phyloP scores from a whole-genome alignment of 2,888 invertebrate species.

The Thymelicus lineola region DNA sequence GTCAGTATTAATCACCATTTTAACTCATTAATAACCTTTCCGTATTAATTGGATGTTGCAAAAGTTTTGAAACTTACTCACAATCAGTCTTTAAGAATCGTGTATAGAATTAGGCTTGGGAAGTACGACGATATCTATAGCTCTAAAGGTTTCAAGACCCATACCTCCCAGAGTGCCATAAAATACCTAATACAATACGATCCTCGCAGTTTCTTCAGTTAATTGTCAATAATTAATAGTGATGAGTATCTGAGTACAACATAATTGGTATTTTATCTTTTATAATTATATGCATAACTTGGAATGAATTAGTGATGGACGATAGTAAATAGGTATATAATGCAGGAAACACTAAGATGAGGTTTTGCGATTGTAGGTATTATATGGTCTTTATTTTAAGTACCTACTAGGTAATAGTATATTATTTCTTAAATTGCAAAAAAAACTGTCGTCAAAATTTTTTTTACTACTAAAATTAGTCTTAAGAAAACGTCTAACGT shows the following conservation, averaged over 20 bases:
- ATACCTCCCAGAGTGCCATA: constrained; percentile 4
- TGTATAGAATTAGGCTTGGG: no score
- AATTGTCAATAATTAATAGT: not conserved
- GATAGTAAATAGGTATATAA: constrained; percentile 8
- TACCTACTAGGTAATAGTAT: no score
- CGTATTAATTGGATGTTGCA: constrained; percentile 36
- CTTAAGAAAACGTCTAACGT: not conserved
- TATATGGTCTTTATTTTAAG: constrained; percentile 12
- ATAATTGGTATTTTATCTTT: constrained; percentile 11
- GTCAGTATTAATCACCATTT: constrained; percentile 35
- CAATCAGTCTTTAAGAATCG: not conserved
- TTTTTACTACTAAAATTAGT: not conserved
- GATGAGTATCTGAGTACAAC: not conserved
- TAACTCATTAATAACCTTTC: constrained; percentile 35
- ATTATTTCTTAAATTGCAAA: no score
- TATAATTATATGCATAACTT: constrained; percentile 20
- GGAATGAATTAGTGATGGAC: constrained; percentile 17
- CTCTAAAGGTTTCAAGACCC: not conserved
- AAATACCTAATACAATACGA: not conserved
- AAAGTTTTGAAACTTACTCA: constrained; percentile 23
- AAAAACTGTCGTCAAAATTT: not conserved
- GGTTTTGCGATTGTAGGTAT: not conserved
- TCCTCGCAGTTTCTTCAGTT: not conserved
- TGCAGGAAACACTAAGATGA: constrained; percentile 15
- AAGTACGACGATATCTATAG: no score